Evolutionary conservation across 2,113 vertebrate species (phyloP).

Genomic region (Oncorhynchus masou): DNA sequence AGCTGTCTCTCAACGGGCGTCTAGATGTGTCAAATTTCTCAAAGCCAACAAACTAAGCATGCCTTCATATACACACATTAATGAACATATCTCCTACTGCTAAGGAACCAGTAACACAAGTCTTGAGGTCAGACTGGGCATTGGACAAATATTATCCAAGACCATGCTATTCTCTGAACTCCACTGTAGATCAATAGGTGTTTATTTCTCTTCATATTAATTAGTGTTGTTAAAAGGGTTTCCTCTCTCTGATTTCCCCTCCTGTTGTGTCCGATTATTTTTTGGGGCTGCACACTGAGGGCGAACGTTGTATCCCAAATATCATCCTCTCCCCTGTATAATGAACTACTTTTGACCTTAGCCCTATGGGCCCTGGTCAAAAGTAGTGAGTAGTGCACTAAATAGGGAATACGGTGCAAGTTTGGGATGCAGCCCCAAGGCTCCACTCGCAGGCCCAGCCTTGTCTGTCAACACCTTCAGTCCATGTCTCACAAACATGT

Average conservation of each 20-base stretch:
- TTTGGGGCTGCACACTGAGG: conserved; percentile 30
- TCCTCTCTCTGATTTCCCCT: conserved; percentile 30
- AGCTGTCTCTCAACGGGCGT: conserved; percentile 33
- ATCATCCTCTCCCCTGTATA: too few species aligned
- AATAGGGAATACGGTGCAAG: too few species aligned
- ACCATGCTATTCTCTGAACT: conserved; percentile 46
- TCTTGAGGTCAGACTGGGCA: conserved; percentile 29
- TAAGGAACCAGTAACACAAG: conserved; percentile 24
- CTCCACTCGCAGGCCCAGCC: conserved; percentile 8
- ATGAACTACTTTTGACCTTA: too few species aligned
- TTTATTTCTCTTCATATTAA: conserved; percentile 56
- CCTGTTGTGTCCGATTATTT: conserved; percentile 37
- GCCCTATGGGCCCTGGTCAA: too few species aligned
- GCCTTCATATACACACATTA: conserved; percentile 11
- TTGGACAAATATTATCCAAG: conserved; percentile 56
- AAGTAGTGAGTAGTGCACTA: too few species aligned
- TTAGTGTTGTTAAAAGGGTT: conserved; percentile 51
- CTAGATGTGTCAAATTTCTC: conserved; percentile 38
- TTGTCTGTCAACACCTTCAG: conserved; percentile 29
- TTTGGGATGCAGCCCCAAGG: not conserved
- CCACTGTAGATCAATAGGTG: conserved; percentile 14
- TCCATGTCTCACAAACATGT: conserved; percentile 18
- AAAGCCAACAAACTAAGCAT: conserved; percentile 20
- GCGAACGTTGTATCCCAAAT: too few species aligned
- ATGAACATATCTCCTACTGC: conserved; percentile 30